Conservation (phyloP, 2,113 vertebrate species). For the Xenopus borealis region DNA sequence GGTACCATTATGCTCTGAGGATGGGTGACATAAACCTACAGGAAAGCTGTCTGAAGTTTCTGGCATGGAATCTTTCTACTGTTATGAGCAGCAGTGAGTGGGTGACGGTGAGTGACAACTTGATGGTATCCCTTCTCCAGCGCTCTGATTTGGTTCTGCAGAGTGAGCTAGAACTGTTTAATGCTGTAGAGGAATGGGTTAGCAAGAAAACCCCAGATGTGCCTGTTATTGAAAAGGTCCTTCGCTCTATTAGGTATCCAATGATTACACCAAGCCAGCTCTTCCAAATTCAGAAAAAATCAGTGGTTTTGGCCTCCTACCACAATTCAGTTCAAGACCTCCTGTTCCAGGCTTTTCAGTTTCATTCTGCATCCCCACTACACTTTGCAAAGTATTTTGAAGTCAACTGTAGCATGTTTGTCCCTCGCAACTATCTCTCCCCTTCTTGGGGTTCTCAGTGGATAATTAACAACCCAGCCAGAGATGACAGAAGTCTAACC, state of each 20-base stretch:
- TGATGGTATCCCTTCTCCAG: conserved; percentile 80
- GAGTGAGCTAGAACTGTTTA: conserved; percentile 86
- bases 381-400: conserved; percentile 92
- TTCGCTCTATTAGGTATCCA: conserved; percentile 85
- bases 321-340: conserved; percentile 79
- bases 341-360: conserved; percentile 91
- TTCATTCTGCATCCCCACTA: conserved; percentile 85
- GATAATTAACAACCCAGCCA: conserved; percentile 84
- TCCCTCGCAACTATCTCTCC: conserved; percentile 91
- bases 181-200: conserved; percentile 83
- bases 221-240: conserved; percentile 70
- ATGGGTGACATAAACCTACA: conserved; percentile 70
- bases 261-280: conserved; percentile 90
- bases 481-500: conserved; percentile 90
- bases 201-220: conserved; percentile 66
- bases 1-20: conserved; percentile 85
- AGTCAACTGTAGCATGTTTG: conserved; percentile 90
- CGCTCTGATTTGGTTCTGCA: conserved; percentile 89
- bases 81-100: conserved; percentile 80
- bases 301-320: conserved; percentile 71
- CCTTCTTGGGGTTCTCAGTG: conserved; percentile 83
- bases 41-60: conserved; percentile 84
- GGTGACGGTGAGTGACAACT: conserved; percentile 71
- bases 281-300: conserved; percentile 86
- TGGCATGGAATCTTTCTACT: conserved; percentile 89